Conservation (phyloP, 2,113 vertebrate genomes). For the Protomyctophum bolini region DNA sequence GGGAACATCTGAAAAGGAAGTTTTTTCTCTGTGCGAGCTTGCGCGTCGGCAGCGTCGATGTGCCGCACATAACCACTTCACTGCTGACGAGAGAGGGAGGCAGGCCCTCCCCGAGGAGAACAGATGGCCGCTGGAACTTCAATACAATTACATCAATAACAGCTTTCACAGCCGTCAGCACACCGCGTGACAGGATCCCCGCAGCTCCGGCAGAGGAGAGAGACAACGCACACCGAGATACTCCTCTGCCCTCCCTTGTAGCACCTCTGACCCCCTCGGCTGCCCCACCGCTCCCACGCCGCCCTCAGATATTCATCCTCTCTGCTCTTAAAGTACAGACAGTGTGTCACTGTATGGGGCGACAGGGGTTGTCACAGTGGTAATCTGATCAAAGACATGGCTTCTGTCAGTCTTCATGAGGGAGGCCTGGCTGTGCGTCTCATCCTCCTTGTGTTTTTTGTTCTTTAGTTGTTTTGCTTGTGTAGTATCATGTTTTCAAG, state of each 20-base stretch:
- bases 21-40: conserved; percentile 74
- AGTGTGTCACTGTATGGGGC: no score
- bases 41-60: conserved; percentile 73
- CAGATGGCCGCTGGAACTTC: conserved; percentile 76
- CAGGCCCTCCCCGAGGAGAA: conserved; percentile 72
- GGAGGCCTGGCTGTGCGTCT: not conserved
- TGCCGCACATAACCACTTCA: conserved; percentile 75
- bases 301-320: conserved; percentile 24
- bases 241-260: conserved; percentile 54
- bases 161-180: conserved; percentile 72
- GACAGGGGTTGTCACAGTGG: not conserved
- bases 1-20: conserved; percentile 86
- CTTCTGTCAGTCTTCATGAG: conserved; percentile 50
- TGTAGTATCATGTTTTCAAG: conserved; percentile 53
- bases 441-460: conserved; percentile 42
- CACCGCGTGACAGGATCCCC: conserved; percentile 64
- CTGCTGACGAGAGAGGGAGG: conserved; percentile 70
- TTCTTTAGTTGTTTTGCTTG: conserved; percentile 58
- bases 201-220: conserved; percentile 42
- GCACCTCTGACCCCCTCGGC: conserved; percentile 53
- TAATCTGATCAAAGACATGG: conserved; percentile 54
- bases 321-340: conserved; percentile 14
- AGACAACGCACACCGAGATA: conserved; percentile 47
- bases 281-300: conserved; percentile 23
- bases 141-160: conserved; percentile 78